phyloP scores from a whole-genome alignment of 2,888 invertebrate species.

The Platynereis dumerilii region DNA sequence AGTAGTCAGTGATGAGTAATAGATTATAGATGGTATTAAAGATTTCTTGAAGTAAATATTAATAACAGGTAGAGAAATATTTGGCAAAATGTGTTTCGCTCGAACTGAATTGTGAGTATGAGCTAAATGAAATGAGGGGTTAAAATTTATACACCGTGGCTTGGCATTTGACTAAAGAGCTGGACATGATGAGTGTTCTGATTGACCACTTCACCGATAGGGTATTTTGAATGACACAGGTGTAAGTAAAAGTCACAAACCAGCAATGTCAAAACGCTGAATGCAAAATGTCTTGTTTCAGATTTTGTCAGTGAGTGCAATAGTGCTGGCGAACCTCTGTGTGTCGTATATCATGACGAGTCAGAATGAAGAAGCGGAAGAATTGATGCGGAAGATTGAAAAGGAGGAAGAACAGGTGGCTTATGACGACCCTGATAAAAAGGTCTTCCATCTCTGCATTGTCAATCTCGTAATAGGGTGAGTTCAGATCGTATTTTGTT shows the following conservation, averaged over 20 bases:
- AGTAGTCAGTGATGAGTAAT: constrained; percentile 40
- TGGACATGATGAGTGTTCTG: too few relatives aligned
- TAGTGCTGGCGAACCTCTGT: constrained; percentile 96
- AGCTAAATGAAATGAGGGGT: too few relatives aligned
- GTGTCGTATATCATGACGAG: constrained; percentile 99
- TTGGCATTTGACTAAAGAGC: too few relatives aligned
- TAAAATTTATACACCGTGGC: too few relatives aligned
- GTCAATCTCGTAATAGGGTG: constrained; percentile 97
- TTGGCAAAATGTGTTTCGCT: too few relatives aligned
- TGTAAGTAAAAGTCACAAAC: too few relatives aligned
- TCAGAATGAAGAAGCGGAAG: constrained; percentile 98
- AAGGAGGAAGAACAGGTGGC: constrained; percentile 94
- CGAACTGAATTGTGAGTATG: too few relatives aligned
- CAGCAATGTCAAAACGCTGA: too few relatives aligned
- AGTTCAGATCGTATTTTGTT: constrained; percentile 23
- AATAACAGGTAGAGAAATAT: background rate
- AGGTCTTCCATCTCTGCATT: constrained; percentile 94
- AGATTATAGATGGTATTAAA: background rate
- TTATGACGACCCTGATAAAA: constrained; percentile 90
- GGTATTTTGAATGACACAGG: too few relatives aligned
- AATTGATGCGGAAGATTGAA: constrained; percentile 97
- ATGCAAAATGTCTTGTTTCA: too few relatives aligned
- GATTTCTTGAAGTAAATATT: background rate
- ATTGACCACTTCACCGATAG: too few relatives aligned
- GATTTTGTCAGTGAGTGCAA: constrained; percentile 94